Conservation (phyloP, 53 echinoderm and acorn worm genomes). For the Arbacia lixula region DNA sequence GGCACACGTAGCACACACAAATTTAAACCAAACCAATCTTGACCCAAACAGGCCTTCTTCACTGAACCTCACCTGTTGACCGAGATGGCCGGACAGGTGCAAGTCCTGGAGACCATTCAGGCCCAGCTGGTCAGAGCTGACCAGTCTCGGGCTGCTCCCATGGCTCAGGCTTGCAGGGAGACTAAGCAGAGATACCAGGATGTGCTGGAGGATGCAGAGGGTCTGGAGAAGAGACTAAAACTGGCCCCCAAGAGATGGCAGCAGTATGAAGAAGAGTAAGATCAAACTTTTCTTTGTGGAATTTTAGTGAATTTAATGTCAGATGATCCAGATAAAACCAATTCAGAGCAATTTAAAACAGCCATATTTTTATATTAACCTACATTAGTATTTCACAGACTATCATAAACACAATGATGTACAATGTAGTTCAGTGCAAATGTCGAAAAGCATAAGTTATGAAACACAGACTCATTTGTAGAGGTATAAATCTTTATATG, state of each 20-base stretch:
- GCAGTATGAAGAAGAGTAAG: constrained; percentile 59
- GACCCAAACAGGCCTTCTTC: constrained; percentile 68
- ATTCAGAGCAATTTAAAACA: too few species aligned
- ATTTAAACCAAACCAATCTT: too few species aligned
- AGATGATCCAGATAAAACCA: too few species aligned
- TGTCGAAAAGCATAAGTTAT: too few species aligned
- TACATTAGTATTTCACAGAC: too few species aligned
- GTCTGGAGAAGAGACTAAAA: constrained; percentile 21
- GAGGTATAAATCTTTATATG: too few species aligned
- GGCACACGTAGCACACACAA: too few species aligned
- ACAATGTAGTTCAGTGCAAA: too few species aligned
- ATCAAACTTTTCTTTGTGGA: not conserved
- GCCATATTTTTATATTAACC: too few species aligned
- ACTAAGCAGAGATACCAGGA: constrained; percentile 23
- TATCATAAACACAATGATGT: too few species aligned
- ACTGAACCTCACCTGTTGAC: constrained; percentile 62
- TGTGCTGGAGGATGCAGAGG: constrained; percentile 21
- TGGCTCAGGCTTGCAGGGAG: constrained; percentile 58
- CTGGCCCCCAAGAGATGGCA: constrained; percentile 51
- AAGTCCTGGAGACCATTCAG: constrained; percentile 66
- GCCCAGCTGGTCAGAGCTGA: constrained; percentile 56
- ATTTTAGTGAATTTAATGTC: too few species aligned
- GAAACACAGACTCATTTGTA: too few species aligned
- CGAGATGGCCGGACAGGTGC: constrained; percentile 55
- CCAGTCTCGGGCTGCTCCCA: constrained; percentile 64